phyloP scores from a whole-genome alignment of 1,140 invertebrate genomes.

The Nasonia giraulti region DNA sequence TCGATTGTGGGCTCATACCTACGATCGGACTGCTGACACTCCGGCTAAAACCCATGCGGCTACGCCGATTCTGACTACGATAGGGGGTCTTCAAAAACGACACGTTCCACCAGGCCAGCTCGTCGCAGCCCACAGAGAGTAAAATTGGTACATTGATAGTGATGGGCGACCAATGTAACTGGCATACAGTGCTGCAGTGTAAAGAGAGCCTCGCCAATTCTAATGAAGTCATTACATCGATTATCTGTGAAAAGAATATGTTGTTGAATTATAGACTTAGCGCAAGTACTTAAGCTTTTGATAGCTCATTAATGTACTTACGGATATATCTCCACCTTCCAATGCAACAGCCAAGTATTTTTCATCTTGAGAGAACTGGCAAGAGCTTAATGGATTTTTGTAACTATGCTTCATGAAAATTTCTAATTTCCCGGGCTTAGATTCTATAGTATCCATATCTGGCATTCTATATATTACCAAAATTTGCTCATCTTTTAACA shows the following conservation, averaged over 20 bases:
- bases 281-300: background rate
- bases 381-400: constrained; percentile 58
- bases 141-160: constrained; percentile 61
- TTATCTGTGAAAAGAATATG: constrained; percentile 60
- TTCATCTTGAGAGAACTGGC: constrained; percentile 67
- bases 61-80: constrained; percentile 54
- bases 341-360: constrained; percentile 67
- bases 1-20: constrained; percentile 57
- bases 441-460: constrained; percentile 21
- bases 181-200: constrained; percentile 60
- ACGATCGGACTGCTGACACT: constrained; percentile 60
- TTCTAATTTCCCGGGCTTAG: constrained; percentile 35
- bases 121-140: constrained; percentile 63
- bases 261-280: background rate
- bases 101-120: constrained; percentile 69
- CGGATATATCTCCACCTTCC: constrained; percentile 65
- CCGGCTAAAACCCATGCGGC: constrained; percentile 60
- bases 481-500: constrained; percentile 55
- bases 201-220: constrained; percentile 58
- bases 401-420: constrained; percentile 49
- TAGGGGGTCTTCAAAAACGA: constrained; percentile 51
- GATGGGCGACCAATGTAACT: constrained; percentile 66
- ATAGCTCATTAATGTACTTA: constrained; percentile 47
- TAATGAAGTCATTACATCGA: constrained; percentile 53
- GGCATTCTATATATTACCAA: constrained; percentile 48